Percentiles rank a stretch among this genome's conserved stretches.
phyloP scores from a whole-genome alignment of 1,140 invertebrate species.

The Euwallacea similis region DNA sequence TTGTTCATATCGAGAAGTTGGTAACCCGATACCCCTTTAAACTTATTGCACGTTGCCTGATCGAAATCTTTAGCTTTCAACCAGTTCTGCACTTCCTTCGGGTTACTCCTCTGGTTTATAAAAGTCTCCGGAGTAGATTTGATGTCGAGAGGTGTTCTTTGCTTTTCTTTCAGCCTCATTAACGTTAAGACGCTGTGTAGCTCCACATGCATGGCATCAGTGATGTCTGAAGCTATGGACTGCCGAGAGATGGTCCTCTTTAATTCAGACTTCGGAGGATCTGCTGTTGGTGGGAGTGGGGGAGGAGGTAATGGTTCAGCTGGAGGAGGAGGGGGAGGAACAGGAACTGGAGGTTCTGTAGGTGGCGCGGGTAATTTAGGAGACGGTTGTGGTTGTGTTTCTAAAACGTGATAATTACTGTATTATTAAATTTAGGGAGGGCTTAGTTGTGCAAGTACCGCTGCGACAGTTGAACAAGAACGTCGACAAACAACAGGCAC shows the following conservation, averaged over 20 bases:
- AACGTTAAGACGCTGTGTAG: conserved; percentile 64
- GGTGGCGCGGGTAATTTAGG: conserved; percentile 1
- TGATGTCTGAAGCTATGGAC: conserved; percentile 30
- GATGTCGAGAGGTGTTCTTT: conserved; percentile 61
- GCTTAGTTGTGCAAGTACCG: neutral
- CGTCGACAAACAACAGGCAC: too few relatives aligned
- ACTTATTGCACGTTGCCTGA: conserved; percentile 62
- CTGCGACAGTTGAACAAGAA: too few relatives aligned
- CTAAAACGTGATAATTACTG: conserved; percentile 19
- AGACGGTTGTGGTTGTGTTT: neutral
- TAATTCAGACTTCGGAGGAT: conserved; percentile 30
- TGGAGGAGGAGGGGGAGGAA: conserved; percentile 38
- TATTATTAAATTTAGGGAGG: neutral
- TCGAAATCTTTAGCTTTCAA: conserved; percentile 75
- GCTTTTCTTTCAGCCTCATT: conserved; percentile 60
- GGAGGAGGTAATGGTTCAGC: conserved; percentile 41
- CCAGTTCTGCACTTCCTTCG: conserved; percentile 74
- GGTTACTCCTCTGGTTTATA: conserved; percentile 66
- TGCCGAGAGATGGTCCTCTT: conserved; percentile 41
- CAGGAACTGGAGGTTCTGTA: conserved; percentile 3
- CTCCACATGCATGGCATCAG: conserved; percentile 68
- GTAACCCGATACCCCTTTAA: conserved; percentile 67
- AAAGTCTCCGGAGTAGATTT: conserved; percentile 71
- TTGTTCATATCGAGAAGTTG: conserved; percentile 70
- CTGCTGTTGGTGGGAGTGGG: conserved; percentile 36